Percentiles rank a stretch among this genome's conserved stretches.
Evolutionary conservation across 2,113 vertebrate genomes (phyloP).

Genomic region (Hiodon tergisus): DNA sequence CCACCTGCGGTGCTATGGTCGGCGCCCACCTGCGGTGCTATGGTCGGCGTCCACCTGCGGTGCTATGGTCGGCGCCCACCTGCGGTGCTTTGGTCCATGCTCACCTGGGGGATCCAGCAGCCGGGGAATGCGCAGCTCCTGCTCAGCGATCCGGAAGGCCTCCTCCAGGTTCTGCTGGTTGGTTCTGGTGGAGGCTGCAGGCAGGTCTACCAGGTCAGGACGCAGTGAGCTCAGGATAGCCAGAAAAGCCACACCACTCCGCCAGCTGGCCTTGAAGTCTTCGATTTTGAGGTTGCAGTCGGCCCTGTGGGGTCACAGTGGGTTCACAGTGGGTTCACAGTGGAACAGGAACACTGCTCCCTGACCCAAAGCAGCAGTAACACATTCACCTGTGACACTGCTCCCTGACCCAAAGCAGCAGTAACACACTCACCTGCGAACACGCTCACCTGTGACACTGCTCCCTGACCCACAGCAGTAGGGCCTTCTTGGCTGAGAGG

Average conservation of each 20-base stretch:
- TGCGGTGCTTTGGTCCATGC: not conserved
- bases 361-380: not conserved
- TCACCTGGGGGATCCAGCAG: constrained; percentile 84
- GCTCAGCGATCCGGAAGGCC: constrained; percentile 78
- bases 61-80: too few species aligned
- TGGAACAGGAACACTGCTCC: too few species aligned
- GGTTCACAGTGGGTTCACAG: not conserved
- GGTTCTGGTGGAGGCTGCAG: constrained; percentile 59
- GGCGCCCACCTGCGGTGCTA: too few species aligned
- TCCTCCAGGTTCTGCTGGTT: constrained; percentile 80
- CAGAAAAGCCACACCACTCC: constrained; percentile 77
- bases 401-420: not conserved
- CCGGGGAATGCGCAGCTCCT: constrained; percentile 75
- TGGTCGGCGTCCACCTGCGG: too few species aligned
- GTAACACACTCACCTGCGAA: too few species aligned
- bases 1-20: too few species aligned
- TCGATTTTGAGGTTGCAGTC: constrained; percentile 63
- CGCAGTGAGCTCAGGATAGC: constrained; percentile 76
- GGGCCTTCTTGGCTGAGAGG: constrained; percentile 76
- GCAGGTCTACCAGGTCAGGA: constrained; percentile 76
- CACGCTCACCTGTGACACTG: constrained; percentile 70
- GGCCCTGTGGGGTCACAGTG: constrained; percentile 44
- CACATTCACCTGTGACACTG: too few species aligned
- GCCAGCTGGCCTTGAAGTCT: constrained; percentile 88
- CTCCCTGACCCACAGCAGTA: constrained; percentile 83